phyloP scores from a whole-genome alignment of 2,888 invertebrate genomes.

The Elysia crispata region DNA sequence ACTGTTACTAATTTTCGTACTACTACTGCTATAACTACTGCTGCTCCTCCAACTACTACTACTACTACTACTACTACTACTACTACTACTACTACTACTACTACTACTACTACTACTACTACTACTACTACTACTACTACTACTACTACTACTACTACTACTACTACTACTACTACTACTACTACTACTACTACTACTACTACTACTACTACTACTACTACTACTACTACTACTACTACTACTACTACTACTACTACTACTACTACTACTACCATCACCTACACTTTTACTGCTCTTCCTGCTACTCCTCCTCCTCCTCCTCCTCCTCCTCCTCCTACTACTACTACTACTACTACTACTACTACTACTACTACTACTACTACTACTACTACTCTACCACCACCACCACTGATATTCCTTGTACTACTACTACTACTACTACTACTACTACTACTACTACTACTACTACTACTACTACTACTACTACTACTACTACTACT shows the following conservation, averaged over 20 bases:
- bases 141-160: slow-evolving; percentile 9
- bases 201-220: slow-evolving; percentile 4
- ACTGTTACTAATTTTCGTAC: neutral
- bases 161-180: slow-evolving; percentile 9
- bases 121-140: slow-evolving; percentile 9
- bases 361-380: too few species aligned
- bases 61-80: slow-evolving; percentile 9
- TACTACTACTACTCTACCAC: too few species aligned
- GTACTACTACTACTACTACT: too few species aligned
- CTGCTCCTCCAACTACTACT: too few species aligned
- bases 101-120: slow-evolving; percentile 4
- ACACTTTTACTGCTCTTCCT: too few species aligned
- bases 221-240: slow-evolving; percentile 9
- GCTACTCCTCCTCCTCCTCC: too few species aligned
- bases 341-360: slow-evolving; percentile 9
- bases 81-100: slow-evolving; percentile 4
- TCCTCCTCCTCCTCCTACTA: neutral
- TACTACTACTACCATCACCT: too few species aligned
- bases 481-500: slow-evolving; percentile 9
- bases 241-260: slow-evolving; percentile 9
- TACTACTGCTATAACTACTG: too few species aligned
- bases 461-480: slow-evolving; percentile 1
- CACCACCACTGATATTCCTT: too few species aligned
- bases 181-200: slow-evolving; percentile 9
- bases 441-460: slow-evolving; percentile 3